Base-by-base conservation (phyloP, 1,140 invertebrate genomes). In the Rhagoletis pomonella region DNA sequence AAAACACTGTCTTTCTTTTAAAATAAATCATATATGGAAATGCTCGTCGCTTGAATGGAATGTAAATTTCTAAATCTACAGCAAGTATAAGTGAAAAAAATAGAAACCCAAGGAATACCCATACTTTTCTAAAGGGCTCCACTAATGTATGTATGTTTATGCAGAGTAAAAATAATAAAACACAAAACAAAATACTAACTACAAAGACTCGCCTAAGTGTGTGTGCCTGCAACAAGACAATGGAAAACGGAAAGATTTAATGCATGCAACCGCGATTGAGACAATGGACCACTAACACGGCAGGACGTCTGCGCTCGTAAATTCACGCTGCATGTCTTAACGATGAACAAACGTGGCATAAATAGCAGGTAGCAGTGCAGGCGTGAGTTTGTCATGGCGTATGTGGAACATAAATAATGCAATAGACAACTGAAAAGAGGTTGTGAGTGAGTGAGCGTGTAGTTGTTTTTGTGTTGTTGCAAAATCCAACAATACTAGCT, bases 351-450 rank as follows among this genome's bases (percentile, higher is more conserved):
- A 73, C 69, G 10, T n/a, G 47, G 12, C 42, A 14, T 77, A 12
- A 4, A 14, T 47, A 42, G 65, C 29, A 3, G 29, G 39, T 44
- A 42, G 29, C n/a, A 42, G 19, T 29, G 69, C n/a, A 50, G 4
- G 17, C 44, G 58, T 42, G 39, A 12, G 47, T 47, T 55, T 29
- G 44, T 42, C 73, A 81, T 81, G 73, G 73, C 73, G 73, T 81
- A 81, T 81, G 73, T 47, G 73, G 42, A 81, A 81, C 47, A 81
- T 81, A 81, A 81, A 81, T 81, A 81, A 81, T 81, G 50, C 73
- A 81, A 81, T 81, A 81, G 73, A 55, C 47, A n/a, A 81, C 17
- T 47, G 73, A 12, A 17, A 55, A 47, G 12, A 50, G 19, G 19
- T n/a, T 55, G 73, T 44, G 47, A 81, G n/a, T 55, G 50, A 47